These are phyloP conservation scores for Synergus laeviventris DNA, from an alignment of 2,888 invertebrate species.

Conservation along the genomic window DNA sequence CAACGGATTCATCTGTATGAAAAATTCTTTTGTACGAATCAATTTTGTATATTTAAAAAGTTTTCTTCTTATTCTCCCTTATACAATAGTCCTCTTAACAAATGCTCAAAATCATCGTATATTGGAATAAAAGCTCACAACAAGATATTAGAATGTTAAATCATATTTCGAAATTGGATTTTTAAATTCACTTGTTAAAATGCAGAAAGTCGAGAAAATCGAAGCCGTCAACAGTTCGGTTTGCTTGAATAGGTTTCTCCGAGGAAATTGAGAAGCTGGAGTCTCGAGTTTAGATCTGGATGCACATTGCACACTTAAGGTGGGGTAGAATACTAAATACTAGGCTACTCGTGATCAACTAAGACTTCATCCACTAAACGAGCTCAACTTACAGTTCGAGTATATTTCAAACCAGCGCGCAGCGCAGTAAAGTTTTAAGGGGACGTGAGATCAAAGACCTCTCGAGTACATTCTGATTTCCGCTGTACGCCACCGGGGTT, in stretches of 20 bases:
- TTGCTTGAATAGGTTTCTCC: not conserved
- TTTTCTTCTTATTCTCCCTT: not conserved
- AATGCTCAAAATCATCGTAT: not conserved
- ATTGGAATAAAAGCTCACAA: not conserved
- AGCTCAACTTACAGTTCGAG: slow-evolving; percentile 22
- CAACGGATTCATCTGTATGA: not conserved
- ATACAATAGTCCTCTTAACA: too few relatives aligned
- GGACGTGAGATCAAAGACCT: slow-evolving; percentile 20
- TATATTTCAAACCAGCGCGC: slow-evolving; percentile 10
- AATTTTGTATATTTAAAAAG: not conserved
- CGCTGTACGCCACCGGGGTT: slow-evolving; percentile 1
- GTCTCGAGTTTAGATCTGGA: not conserved
- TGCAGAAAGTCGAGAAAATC: not conserved
- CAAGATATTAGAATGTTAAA: too few relatives aligned
- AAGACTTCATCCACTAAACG: not conserved
- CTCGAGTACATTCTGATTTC: slow-evolving; percentile 32
- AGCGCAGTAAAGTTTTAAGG: slow-evolving; percentile 11
- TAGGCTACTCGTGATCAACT: slow-evolving; percentile 15
- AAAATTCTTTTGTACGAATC: not conserved
- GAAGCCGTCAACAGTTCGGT: not conserved
- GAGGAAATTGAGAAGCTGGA: not conserved
- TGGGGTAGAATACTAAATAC: not conserved
- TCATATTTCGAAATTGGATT: not conserved
- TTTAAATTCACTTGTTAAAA: not conserved
- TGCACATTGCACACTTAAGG: slow-evolving; percentile 3